Base-by-base conservation (phyloP, 2,113 vertebrate genomes). In the Eptatretus burgeri region DNA sequence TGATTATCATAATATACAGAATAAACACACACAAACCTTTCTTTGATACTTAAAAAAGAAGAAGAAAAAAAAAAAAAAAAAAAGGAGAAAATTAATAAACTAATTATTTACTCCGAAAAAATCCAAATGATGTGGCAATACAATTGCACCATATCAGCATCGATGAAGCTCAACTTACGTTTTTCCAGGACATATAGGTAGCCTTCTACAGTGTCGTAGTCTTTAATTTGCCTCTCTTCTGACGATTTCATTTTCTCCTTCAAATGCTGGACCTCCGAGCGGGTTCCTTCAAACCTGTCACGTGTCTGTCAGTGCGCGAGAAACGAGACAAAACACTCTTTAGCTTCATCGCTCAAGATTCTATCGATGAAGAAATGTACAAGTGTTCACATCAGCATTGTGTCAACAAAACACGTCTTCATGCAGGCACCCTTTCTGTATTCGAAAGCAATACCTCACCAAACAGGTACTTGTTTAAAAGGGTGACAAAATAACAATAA, bases 161-260 rank as follows among this genome's bases (percentile, higher is more conserved):
- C 50, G 49, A 60, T 18, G 51, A 49, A 13, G 20, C 13, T 14
- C 49, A 62, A 84, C 85, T 64, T 72, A 98, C 91, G 83, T 71
- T 95, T 98, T 77, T 98, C 89, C 73, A 85, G 84, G 19, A 98
- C 76, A 0, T 81, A 98, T 65, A 98, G 78, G 53, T 98, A 98
- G 1, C 91, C 91, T 72, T 98, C 85, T 84, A 93, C 93, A 11
- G 80, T 82, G 7, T 7, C 7, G 69, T 81, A 80, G 3, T 80
- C 79, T 67, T 84, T 88, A 72, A 91, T 76, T 64, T 78, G 89
- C 68, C 88, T 89, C 0, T 93, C 80, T 7, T 88, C 87, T 66
- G 85, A 93, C 73, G 93, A 88, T 74, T 93, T 95, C 88, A 98
- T 93, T 78, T 98, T 98, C 76, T 74, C 80, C 91, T 95, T 98